Base-by-base conservation (phyloP, 2,797 vertebrate species). In the Semotilus atromaculatus region DNA sequence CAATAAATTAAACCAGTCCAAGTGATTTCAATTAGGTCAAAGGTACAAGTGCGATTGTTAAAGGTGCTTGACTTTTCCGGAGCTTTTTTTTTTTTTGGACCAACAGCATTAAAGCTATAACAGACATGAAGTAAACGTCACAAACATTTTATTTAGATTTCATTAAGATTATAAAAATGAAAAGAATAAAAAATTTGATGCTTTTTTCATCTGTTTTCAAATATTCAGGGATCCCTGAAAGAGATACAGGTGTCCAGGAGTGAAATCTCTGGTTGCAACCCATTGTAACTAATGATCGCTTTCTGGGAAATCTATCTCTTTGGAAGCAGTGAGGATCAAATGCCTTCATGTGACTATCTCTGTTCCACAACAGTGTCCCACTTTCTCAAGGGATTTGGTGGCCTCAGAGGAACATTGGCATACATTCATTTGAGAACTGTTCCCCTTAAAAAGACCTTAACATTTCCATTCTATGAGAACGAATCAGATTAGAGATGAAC, bases 281-380 rank as follows among this genome's bases (percentile, higher is more conserved):
- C 21, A 36, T 72, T 55, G 73, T 60, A 51, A 83, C 84, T 75
- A 62, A 66, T 78, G 70, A 81, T 85, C 45, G 67, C 34, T 53
- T 85, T 36, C 40, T 72, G 55, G 83, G 66, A 87, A 84, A 82
- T 55, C 29, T 67, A 82, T 87, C 82, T 82, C 31, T 71, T 53
- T 81, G 79, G 38, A 73, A 64, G 73, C n/a, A 3, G n/a, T 19
- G 19, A 38, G 82, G 78, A 85, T 81, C 83, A 85, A 73, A 81
- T 85, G 34, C 55, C 58, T 66, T 76, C 82, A 51, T 64, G 73
- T 85, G 74, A 85, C 80, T 51, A n/a, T 36, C 64, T 82, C 13
- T 58, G 34, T 82, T 82, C 68, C 60, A 70, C 66, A 70, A 80
- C 31, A 18, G 26, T 38, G 71, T 76, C 64, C 48, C 86, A 74